phyloP scores from a whole-genome alignment of 2,888 invertebrate genomes.

The Pegoplata infirma region DNA sequence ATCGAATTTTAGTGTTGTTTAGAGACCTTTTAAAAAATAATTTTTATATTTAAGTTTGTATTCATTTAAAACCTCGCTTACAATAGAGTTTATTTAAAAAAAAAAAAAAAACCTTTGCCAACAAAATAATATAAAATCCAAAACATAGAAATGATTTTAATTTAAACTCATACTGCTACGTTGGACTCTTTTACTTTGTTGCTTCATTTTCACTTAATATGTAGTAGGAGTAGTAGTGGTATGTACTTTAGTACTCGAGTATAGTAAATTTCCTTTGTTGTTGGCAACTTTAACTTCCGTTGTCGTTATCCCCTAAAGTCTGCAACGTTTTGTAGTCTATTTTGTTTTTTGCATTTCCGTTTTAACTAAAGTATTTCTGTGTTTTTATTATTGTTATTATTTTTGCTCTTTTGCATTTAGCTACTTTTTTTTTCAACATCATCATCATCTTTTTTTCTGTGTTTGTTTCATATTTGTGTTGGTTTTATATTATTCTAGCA shows the following conservation, averaged over 20 bases:
- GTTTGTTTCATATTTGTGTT: neutral
- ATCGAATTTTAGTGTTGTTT: too few species aligned
- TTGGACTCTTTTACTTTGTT: neutral
- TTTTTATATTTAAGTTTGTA: too few species aligned
- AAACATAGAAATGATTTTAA: neutral
- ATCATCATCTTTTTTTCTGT: neutral
- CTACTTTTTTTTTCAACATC: neutral
- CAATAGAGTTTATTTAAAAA: too few species aligned
- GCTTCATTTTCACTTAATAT: neutral
- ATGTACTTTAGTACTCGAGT: neutral
- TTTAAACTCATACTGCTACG: neutral
- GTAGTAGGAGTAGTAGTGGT: too few species aligned
- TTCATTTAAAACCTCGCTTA: too few species aligned
- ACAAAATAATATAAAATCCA: too few species aligned
- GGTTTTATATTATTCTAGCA: neutral
- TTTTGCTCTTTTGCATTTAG: constrained; percentile 13
- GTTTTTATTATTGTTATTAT: neutral
- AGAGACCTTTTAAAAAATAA: too few species aligned
- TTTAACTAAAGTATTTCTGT: constrained; percentile 19
- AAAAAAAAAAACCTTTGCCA: too few species aligned
- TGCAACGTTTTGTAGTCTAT: constrained; percentile 17
- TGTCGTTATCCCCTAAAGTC: constrained; percentile 57
- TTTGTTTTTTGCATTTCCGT: constrained; percentile 35
- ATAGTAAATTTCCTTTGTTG: constrained; percentile 44
- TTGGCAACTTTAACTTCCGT: constrained; percentile 50